Base-by-base conservation (phyloP, 2,797 vertebrate genomes). In the Gymnopithys bicolor region DNA sequence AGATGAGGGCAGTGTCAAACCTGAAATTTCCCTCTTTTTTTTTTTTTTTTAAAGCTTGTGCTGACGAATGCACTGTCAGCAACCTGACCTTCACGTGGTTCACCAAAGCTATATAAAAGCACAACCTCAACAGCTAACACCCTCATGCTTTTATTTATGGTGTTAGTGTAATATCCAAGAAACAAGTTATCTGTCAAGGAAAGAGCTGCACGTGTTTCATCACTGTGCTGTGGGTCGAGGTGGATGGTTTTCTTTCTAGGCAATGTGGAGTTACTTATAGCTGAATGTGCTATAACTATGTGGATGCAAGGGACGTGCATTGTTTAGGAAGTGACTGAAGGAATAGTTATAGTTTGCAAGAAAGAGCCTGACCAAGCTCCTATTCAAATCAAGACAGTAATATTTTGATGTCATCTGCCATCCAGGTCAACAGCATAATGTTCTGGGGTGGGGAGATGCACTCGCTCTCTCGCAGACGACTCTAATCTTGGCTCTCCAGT, bases 381-480 rank as follows among this genome's bases (percentile, higher is more conserved):
- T 64, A 0, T 86, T 80, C 69, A 64, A 83, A 91, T 75, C 17
- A 49, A 69, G 51, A 11, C 7, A 37, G 37, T 30, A 27, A 41
- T 30, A 43, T 77, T 71, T 71, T 46, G 15, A 25, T 87, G 58
- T 84, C 30, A 6, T 79, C 45, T 82, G 35, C 74, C 41, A 19
- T 70, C 37, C 70, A 51, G 53, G 7, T 64, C 69, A 71, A 18
- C 30, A 35, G 53, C 58, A 24, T 32, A 37, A 60, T 39, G 52
- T 48, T 55, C 76, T 66, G 49, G 41, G 27, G 49, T 64, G 58
- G 32, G 30, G 64, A 78, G 60, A 59, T 8, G 6, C 2, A 1
- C 45, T 73, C 0, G 2, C 11, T 68, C 10, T 49, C 53, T 69
- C 1, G 0, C 13, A 71, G 80, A 17, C 1, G 0, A 23, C 51